These are phyloP conservation scores for Thamnophis sirtalis DNA, from an alignment of 2,113 vertebrate genomes.

Conservation along the genomic window DNA sequence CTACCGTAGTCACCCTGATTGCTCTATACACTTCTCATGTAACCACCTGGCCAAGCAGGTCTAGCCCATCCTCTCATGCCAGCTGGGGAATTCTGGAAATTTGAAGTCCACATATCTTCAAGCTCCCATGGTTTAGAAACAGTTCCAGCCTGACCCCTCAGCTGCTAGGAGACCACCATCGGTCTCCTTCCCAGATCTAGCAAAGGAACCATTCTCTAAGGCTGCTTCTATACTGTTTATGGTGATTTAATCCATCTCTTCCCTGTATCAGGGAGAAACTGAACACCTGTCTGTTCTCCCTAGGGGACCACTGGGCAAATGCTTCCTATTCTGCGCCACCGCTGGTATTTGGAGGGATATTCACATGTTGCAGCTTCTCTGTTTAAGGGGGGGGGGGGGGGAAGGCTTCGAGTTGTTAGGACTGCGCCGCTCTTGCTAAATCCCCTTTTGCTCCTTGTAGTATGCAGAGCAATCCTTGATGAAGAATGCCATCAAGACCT, in stretches of 20 bases:
- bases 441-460: conserved; percentile 44
- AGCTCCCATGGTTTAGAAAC: no score
- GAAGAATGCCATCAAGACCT: conserved; percentile 94
- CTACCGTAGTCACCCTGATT: neutral
- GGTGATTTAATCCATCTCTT: no score
- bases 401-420: neutral
- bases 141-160: neutral
- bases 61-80: neutral
- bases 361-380: neutral
- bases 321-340: neutral
- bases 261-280: neutral
- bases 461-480: conserved; percentile 91
- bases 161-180: neutral
- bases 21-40: neutral
- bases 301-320: neutral
- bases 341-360: neutral
- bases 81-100: neutral
- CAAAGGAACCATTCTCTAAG: neutral
- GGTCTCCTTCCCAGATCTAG: neutral
- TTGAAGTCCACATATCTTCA: no score
- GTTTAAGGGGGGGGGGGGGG: neutral
- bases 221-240: neutral
- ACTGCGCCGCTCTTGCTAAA: neutral
- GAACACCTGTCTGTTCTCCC: neutral
- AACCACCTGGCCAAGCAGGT: neutral